A percentile compares a stretch with the other conserved stretches of the same genome.
These are phyloP conservation scores for Phragmatobia fuliginosa DNA, from an alignment of 2,888 invertebrate genomes.

Conservation along the genomic window DNA sequence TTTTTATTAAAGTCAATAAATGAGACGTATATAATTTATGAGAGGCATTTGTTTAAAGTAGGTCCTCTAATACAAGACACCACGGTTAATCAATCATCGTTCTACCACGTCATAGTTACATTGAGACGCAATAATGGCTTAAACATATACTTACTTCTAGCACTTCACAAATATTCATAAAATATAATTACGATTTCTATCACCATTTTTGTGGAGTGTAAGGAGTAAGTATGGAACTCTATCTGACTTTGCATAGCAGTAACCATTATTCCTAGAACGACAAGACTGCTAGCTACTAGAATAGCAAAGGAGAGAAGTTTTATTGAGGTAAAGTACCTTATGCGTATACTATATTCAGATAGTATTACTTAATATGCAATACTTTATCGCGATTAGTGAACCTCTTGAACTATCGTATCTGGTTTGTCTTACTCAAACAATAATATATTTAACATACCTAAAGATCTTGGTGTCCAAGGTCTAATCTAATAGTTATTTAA, in stretches of 20 bases:
- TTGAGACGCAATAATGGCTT: neutral
- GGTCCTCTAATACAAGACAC: neutral
- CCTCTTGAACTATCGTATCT: neutral
- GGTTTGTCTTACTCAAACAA: neutral
- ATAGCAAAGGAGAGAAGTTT: too few species aligned
- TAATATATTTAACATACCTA: neutral
- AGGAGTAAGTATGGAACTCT: too few species aligned
- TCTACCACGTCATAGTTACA: neutral
- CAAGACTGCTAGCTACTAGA: too few species aligned
- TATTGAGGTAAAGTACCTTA: too few species aligned
- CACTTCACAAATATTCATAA: too few species aligned
- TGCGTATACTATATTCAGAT: neutral
- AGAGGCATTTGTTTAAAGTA: neutral
- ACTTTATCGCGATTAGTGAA: neutral
- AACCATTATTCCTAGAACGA: too few species aligned
- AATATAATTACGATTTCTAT: too few species aligned
- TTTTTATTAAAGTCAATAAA: conserved; percentile 13
- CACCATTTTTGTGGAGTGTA: neutral
- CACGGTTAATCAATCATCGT: neutral
- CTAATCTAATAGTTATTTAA: neutral
- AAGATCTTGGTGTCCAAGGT: neutral
- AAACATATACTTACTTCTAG: too few species aligned
- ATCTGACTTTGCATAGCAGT: neutral
- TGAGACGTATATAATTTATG: neutral
- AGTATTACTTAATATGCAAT: neutral